Evolutionary conservation across 2,113 vertebrate genomes (phyloP), one percentile per base, ranked within the genome.

Genomic region (Aleadryas rufinucha): DNA sequence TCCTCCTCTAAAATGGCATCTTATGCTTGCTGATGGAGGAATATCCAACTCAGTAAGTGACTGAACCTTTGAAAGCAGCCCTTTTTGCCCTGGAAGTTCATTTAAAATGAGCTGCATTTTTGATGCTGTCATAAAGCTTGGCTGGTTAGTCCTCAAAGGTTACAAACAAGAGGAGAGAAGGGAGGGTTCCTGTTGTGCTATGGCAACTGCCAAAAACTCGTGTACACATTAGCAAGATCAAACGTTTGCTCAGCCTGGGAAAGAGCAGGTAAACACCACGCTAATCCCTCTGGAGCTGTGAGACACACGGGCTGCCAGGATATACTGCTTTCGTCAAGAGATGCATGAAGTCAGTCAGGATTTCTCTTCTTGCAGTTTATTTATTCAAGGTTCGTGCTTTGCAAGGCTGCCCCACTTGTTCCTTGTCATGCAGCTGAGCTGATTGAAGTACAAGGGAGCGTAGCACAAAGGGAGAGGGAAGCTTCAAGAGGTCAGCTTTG

Each of bases 231-330:
- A 87, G 65, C 57, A 69, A 69, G 91, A 85, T 85, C 66, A 89
- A 93, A 88, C 23, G 4, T 87, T 95, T 87, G 57, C 41, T 60
- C 65, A 92, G 92, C 83, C 90, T 92, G 79, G 90, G 78, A 93
- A 93, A 54, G 75, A 88, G 60, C 74, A 74, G 88, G 90, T 90
- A 97, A 96, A 95, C 84, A 93, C n/a, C 21, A 15, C 1, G 0
- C 66, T 94, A 92, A 96, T 95, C 75, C 91, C 81, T 79, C 77
- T 19, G 30, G 89, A 85, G 52, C 56, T 68, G n/a, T 49, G 89
- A 87, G 64, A 27, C 4, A 2, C 60, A 80, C 2, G 16, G 33
- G n/a, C 83, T 96, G 91, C 66, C 71, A 66, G 94, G 63, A 84
- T 59, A 31, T 5, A 14, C 16, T 26, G 80, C 66, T 59, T 87